A percentile compares a stretch with the other conserved stretches of the same genome.
These are phyloP conservation scores for Cololabis saira DNA, from an alignment of 2,113 vertebrate genomes.

Conservation along the genomic window DNA sequence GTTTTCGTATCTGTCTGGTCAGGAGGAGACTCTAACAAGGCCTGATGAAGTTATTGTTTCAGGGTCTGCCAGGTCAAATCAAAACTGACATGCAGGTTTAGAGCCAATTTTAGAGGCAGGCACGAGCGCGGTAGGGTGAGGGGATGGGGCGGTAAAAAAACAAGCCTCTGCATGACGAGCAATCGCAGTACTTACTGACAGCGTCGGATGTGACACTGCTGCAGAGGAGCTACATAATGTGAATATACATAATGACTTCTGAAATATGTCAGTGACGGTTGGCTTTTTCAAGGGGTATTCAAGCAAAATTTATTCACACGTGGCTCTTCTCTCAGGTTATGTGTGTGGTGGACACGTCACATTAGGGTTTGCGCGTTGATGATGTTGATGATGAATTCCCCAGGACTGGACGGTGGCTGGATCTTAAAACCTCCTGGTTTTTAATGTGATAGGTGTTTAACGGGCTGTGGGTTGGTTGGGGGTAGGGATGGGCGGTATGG, in stretches of 20 bases:
- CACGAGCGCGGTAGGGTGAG: neutral
- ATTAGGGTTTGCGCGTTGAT: conserved; percentile 42
- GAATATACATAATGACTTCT: conserved; percentile 39
- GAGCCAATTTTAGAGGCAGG: conserved; percentile 59
- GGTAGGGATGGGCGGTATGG: too few species aligned
- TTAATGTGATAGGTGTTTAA: conserved; percentile 53
- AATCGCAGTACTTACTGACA: conserved; percentile 57
- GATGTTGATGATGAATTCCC: conserved; percentile 45
- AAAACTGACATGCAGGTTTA: conserved; percentile 69
- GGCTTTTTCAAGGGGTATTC: conserved; percentile 60
- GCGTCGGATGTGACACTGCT: conserved; percentile 44
- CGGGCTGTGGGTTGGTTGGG: conserved; percentile 7
- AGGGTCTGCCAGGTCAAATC: conserved; percentile 71
- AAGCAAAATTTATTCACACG: conserved; percentile 44
- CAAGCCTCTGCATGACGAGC: conserved; percentile 57
- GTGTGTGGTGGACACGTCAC: conserved; percentile 25
- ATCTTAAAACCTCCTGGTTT: conserved; percentile 33
- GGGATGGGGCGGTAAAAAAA: neutral
- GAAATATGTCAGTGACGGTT: conserved; percentile 63
- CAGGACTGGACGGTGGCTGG: conserved; percentile 19
- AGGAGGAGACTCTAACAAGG: conserved; percentile 65
- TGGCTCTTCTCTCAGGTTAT: conserved; percentile 7
- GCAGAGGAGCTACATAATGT: neutral
- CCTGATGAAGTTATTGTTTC: conserved; percentile 78
- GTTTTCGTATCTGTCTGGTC: conserved; percentile 67